Evolutionary conservation across 2,797 vertebrate species (phyloP).

Genomic region (Phrynocephalus forsythii): DNA sequence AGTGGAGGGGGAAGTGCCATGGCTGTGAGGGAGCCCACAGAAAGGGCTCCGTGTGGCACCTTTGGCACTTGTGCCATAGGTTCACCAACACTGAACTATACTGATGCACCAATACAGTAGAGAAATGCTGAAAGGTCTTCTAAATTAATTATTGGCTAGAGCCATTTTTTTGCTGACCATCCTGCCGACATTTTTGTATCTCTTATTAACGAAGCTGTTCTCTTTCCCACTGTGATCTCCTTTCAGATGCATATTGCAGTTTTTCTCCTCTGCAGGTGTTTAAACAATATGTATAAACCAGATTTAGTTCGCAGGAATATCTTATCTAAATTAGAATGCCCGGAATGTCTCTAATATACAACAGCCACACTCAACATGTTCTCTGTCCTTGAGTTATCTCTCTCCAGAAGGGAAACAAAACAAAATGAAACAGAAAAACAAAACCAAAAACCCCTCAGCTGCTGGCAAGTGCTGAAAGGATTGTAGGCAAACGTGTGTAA

Average conservation of each 20-base stretch:
- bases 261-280: neutral
- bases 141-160: too few species aligned
- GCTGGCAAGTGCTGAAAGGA: neutral
- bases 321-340: neutral
- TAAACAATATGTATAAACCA: neutral
- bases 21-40: too few species aligned
- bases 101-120: too few species aligned
- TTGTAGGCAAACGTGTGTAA: neutral
- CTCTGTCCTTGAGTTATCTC: neutral
- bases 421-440: too few species aligned
- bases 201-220: neutral
- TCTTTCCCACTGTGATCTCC: neutral
- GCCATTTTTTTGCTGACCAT: neutral
- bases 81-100: too few species aligned
- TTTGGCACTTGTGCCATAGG: too few species aligned
- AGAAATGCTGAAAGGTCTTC: too few species aligned
- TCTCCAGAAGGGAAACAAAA: too few species aligned
- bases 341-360: too few species aligned
- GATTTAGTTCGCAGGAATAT: neutral
- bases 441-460: neutral
- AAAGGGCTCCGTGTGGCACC: too few species aligned
- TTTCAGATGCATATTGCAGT: neutral
- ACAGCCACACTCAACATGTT: neutral
- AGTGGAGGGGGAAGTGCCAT: too few species aligned
- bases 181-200: too few species aligned